phyloP scores from a whole-genome alignment of 2,797 vertebrate species.

The Smutsia temminckii region DNA sequence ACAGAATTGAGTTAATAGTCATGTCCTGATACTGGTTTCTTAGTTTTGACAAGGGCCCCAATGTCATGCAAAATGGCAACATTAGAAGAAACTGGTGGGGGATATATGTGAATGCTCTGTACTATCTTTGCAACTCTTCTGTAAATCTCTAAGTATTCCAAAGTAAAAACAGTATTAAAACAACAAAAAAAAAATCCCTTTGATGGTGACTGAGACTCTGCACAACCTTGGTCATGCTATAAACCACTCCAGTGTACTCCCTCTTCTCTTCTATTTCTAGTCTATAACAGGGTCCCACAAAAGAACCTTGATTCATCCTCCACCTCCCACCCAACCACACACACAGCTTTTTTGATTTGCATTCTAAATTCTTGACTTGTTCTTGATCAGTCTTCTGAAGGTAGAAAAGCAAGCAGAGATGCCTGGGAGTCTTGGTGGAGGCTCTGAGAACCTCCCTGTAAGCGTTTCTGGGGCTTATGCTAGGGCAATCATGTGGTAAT shows the following conservation, averaged over 20 bases:
- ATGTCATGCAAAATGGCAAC: not conserved
- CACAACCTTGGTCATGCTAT: not conserved
- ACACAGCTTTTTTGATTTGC: not conserved
- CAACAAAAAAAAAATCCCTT: not conserved
- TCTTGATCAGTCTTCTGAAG: constrained; percentile 10
- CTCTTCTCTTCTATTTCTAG: not conserved
- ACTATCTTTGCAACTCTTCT: not conserved
- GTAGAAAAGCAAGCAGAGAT: not conserved
- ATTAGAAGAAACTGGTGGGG: not conserved
- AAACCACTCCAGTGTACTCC: not conserved
- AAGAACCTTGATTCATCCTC: not conserved
- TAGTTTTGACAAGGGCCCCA: not conserved
- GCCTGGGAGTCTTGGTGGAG: not conserved
- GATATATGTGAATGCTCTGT: not conserved
- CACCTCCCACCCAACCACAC: not conserved
- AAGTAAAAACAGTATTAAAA: not conserved
- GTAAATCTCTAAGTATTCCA: not conserved
- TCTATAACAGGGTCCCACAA: not conserved
- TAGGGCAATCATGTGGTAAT: not conserved
- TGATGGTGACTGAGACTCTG: not conserved
- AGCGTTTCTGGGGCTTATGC: not conserved
- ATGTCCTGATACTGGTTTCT: not conserved
- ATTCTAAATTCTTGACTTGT: not conserved
- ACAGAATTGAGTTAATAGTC: not conserved
- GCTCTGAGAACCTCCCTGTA: not conserved